Evolutionary conservation across 2,113 vertebrate genomes (phyloP).

Genomic region (Struthidea cinerea): DNA sequence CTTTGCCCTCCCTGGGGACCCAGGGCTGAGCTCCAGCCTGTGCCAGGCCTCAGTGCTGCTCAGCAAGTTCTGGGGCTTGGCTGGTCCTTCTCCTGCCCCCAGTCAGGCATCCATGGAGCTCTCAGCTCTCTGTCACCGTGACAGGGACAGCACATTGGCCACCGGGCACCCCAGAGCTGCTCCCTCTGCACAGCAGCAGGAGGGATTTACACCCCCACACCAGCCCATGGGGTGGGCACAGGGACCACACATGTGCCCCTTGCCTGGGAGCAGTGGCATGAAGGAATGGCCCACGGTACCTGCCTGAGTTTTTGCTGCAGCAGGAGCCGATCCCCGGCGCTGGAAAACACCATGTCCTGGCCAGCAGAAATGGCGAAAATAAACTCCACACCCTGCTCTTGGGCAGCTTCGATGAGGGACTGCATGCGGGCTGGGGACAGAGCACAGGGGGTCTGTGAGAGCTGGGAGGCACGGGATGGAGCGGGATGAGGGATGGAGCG

Average conservation of each 20-base stretch:
- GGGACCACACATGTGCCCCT: rapidly evolving
- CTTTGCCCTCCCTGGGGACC: neutral
- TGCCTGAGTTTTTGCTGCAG: conserved; percentile 86
- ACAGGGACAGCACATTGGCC: neutral
- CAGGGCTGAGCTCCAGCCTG: neutral
- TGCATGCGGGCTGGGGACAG: conserved; percentile 70
- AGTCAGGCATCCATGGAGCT: neutral
- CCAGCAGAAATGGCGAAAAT: conserved; percentile 85
- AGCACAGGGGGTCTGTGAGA: neutral
- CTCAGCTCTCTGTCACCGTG: neutral
- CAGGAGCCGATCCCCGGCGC: conserved; percentile 77
- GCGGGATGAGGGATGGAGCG: no score
- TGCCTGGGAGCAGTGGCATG: neutral
- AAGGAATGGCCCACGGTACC: conserved; percentile 67
- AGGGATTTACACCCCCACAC: neutral
- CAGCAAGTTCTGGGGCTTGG: neutral
- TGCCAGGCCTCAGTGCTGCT: neutral
- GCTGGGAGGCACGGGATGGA: neutral
- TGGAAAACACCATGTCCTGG: conserved; percentile 87
- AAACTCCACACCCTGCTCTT: conserved; percentile 71
- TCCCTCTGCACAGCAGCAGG: neutral
- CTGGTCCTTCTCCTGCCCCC: neutral
- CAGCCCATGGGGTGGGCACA: neutral
- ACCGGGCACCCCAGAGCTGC: neutral
- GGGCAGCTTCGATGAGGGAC: conserved; percentile 75